A percentile compares a stretch with the other conserved stretches of the same genome.
Conservation (phyloP, 2,888 invertebrate species). For the Parasteatoda lunata region DNA sequence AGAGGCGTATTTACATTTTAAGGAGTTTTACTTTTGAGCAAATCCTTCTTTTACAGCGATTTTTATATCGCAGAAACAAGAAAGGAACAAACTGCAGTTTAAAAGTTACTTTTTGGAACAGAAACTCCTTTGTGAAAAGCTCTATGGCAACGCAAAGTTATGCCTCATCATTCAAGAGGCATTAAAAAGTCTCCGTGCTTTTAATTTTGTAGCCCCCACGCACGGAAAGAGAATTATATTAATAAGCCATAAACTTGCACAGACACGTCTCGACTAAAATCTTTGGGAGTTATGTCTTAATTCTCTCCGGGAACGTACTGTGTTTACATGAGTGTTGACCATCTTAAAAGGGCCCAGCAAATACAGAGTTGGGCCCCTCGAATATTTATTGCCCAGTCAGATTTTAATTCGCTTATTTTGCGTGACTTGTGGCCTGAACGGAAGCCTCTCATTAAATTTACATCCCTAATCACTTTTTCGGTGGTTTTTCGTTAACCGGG, state of each 20-base stretch:
- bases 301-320: background rate
- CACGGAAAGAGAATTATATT: constrained; percentile 40
- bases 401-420: constrained; percentile 46
- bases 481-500: constrained; percentile 21
- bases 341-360: constrained; percentile 11
- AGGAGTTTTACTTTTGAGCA: too few relatives aligned
- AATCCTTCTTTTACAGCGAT: too few relatives aligned
- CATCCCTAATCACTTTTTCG: constrained; percentile 51
- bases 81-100: background rate
- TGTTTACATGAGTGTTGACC: constrained; percentile 34
- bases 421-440: constrained; percentile 6
- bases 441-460: constrained; percentile 40
- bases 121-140: background rate
- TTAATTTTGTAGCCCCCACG: constrained; percentile 20
- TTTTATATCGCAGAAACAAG: too few relatives aligned
- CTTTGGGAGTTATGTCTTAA: constrained; percentile 37
- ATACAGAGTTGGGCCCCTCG: background rate
- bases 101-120: constrained; percentile 1
- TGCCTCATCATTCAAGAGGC: background rate
- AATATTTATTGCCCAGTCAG: constrained; percentile 47
- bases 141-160: background rate
- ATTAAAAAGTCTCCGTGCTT: constrained; percentile 5
- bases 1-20: too few relatives aligned
- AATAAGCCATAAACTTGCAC: constrained; percentile 53
- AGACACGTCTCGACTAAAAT: constrained; percentile 13